Evolutionary conservation across 2,888 invertebrate genomes (phyloP).

Genomic region (Nebria salina): DNA sequence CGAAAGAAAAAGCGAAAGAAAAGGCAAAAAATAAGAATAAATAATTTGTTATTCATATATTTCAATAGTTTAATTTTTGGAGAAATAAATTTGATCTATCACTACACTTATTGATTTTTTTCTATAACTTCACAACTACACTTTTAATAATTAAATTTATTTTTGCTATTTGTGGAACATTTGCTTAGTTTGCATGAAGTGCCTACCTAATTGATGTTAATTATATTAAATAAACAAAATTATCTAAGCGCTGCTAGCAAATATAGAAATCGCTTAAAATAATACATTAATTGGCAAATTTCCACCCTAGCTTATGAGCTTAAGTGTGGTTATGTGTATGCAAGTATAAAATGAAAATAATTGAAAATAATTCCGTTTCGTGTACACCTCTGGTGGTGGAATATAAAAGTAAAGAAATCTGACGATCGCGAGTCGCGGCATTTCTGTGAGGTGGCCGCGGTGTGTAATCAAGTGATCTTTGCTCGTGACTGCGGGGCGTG

Average conservation of each 20-base stretch:
- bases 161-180: too few species aligned
- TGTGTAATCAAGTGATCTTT: constrained; percentile 47
- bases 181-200: too few species aligned
- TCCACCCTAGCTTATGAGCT: neutral
- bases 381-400: constrained; percentile 1
- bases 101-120: neutral
- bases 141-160: too few species aligned
- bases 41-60: neutral
- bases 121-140: too few species aligned
- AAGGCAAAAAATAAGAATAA: neutral
- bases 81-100: neutral
- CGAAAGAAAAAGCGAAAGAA: constrained; percentile 61
- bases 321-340: neutral
- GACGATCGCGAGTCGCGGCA: neutral
- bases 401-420: constrained; percentile 9
- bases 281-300: too few species aligned
- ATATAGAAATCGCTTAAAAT: too few species aligned
- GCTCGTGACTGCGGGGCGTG: constrained; percentile 47
- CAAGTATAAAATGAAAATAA: neutral
- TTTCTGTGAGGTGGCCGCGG: constrained; percentile 21
- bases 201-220: too few species aligned
- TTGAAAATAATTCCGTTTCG: neutral
- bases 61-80: neutral
- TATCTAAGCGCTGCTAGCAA: too few species aligned
- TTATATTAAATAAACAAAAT: too few species aligned